phyloP scores from a whole-genome alignment of 2,888 invertebrate genomes.

The Drosophila fulvimacula region DNA sequence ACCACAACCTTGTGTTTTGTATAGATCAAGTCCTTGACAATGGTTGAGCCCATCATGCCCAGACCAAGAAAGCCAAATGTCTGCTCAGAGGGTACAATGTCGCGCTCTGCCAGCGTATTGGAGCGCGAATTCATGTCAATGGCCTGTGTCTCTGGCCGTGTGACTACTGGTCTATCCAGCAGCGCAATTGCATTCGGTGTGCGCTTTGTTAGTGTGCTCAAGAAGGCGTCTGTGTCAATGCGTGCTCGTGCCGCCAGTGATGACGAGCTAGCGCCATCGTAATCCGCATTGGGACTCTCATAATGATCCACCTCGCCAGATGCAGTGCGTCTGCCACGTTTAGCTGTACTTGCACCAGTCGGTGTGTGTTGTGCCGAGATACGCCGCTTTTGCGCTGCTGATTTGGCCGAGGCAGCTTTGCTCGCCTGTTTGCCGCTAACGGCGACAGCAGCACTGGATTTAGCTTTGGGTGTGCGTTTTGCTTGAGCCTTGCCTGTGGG shows the following conservation, averaged over 20 bases:
- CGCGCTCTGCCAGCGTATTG: slow-evolving; percentile 92
- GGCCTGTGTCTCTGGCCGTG: slow-evolving; percentile 89
- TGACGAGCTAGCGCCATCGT: slow-evolving; percentile 65
- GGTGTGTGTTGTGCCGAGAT: slow-evolving; percentile 64
- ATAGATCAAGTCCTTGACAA: slow-evolving; percentile 96
- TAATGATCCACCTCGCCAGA: slow-evolving; percentile 85
- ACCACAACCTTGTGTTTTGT: slow-evolving; percentile 97
- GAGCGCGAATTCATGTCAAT: slow-evolving; percentile 91
- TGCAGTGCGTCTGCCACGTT: slow-evolving; percentile 85
- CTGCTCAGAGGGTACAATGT: slow-evolving; percentile 93
- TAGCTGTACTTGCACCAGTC: slow-evolving; percentile 57
- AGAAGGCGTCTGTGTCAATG: slow-evolving; percentile 70
- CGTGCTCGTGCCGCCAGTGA: slow-evolving; percentile 71
- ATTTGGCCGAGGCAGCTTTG: slow-evolving; percentile 65
- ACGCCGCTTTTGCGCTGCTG: slow-evolving; percentile 70
- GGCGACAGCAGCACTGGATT: slow-evolving; percentile 69
- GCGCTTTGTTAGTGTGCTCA: slow-evolving; percentile 63
- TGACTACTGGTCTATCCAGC: slow-evolving; percentile 83
- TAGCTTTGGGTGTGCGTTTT: slow-evolving; percentile 81
- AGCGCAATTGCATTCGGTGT: slow-evolving; percentile 82
- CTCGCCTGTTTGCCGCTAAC: slow-evolving; percentile 67
- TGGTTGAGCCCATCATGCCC: slow-evolving; percentile 97
- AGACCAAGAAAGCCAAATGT: slow-evolving; percentile 98
- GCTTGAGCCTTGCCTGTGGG: slow-evolving; percentile 56
- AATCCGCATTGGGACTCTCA: slow-evolving; percentile 57